Percentiles rank a stretch among this genome's conserved stretches.
Conservation (phyloP, 1,140 invertebrate species). For the Hycleus phaleratus region DNA sequence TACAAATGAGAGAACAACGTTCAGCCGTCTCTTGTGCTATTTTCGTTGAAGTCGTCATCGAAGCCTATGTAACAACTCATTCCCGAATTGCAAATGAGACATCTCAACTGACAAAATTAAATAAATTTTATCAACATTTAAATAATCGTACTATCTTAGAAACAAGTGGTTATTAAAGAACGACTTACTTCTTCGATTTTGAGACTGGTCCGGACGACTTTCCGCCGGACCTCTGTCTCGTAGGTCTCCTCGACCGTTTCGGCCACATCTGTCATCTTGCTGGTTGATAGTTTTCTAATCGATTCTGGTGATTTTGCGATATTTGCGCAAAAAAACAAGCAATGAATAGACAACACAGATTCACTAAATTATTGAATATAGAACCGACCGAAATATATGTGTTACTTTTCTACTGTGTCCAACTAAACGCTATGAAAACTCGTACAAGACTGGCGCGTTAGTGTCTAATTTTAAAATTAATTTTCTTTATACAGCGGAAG, state of each 20-base stretch:
- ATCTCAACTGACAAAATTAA: neutral
- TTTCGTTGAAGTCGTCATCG: neutral
- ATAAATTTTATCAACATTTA: neutral
- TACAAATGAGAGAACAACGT: no score
- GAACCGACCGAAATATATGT: neutral
- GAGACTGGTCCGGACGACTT: slow-evolving; percentile 47
- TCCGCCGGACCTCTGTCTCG: slow-evolving; percentile 49
- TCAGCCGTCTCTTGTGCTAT: no score
- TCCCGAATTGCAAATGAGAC: neutral
- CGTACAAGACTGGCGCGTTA: slow-evolving; percentile 26
- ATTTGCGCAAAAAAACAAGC: neutral
- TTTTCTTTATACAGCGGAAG: slow-evolving; percentile 29
- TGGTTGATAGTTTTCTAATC: neutral
- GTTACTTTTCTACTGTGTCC: slow-evolving; percentile 5
- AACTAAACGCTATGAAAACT: slow-evolving; percentile 23
- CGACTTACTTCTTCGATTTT: slow-evolving; percentile 47
- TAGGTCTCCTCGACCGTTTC: slow-evolving; percentile 41
- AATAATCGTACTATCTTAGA: neutral
- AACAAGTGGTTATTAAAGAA: slow-evolving; percentile 1
- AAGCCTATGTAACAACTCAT: neutral
- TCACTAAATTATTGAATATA: neutral
- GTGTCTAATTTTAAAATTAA: slow-evolving; percentile 25
- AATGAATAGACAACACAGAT: neutral
- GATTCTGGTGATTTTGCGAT: no score
- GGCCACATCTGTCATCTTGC: slow-evolving; percentile 18